Conservation (phyloP, 2,113 vertebrate species). For the Cavia aperea region DNA sequence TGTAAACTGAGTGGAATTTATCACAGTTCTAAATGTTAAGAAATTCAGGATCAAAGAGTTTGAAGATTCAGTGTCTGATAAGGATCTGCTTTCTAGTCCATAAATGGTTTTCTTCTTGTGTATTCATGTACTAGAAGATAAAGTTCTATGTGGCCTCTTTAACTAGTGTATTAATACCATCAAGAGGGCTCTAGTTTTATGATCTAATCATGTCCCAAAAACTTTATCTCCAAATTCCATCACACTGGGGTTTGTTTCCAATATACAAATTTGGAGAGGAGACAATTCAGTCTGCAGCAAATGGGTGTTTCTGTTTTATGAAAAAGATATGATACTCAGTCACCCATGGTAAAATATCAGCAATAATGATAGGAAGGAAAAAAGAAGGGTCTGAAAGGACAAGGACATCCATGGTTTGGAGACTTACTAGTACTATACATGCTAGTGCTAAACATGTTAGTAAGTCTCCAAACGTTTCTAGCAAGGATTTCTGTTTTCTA, state of each 20-base stretch:
- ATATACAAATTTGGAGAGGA: background rate
- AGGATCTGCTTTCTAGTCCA: too few species aligned
- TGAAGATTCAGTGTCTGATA: background rate
- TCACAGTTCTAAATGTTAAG: background rate
- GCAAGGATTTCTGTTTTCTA: background rate
- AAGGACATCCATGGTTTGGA: background rate
- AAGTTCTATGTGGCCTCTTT: background rate
- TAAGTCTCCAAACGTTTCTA: background rate
- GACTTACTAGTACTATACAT: background rate
- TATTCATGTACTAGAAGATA: background rate
- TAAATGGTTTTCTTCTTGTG: background rate
- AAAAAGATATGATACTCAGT: background rate
- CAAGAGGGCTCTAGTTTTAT: background rate
- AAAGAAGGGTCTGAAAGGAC: background rate
- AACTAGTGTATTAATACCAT: background rate
- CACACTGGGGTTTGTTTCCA: background rate
- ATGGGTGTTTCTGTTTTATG: background rate
- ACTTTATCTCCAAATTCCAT: background rate
- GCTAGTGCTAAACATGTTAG: too few species aligned
- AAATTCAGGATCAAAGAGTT: background rate
- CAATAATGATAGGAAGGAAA: background rate
- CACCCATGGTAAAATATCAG: background rate
- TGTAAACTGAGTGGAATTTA: background rate
- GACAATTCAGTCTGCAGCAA: background rate
- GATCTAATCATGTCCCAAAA: background rate